Base-by-base conservation (phyloP, 2,888 invertebrate species). In the Slavum lentiscoides region DNA sequence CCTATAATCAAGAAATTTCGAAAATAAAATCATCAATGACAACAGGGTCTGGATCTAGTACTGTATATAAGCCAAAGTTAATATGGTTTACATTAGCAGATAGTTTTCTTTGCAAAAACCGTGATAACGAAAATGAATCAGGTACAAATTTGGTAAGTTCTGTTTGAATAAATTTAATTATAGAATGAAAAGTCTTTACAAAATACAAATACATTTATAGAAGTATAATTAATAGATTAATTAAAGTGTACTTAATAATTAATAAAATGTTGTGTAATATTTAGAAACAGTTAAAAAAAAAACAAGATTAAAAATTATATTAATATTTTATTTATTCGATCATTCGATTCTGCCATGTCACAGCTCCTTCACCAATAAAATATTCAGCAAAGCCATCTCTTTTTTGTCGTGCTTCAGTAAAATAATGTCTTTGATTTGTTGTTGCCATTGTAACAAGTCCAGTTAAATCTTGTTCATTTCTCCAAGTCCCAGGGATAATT, bases 401-500 rank as follows among this genome's bases (percentile, higher is more conserved):
- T 58, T 70, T 70, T n/a, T 58, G 19, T 30, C 69, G 55, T 53
- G 58, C 70, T 37, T 58, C 70, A 58, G 9, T 30, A n/a, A 58
- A n/a, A 37, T 15, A n/a, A 58, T 70, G 55, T 70, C 58, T 17
- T 58, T 70, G 49, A 8, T 13, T 21, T 19, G 53, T 19, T 0
- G 68, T 19, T 53, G 43, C 55, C 53, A 58, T 23, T 37, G n/a
- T 15, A 15, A 13, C 21, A 13, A 37, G 17, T 55, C 55, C n/a
- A 8, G 30, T 15, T 58, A 15, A 70, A 30, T 53, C 70, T 37
- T 19, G 4, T 30, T 70, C 55, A 70, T n/a, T 70, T 70, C 70
- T 21, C 70, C 70, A 70, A 23, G 70, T 13, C n/a, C 70, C 70
- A 58, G 37, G 70, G 53, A 70, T 70, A 23, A 70, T n/a, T 53